Base-by-base conservation (phyloP, 1,140 invertebrate genomes). In the Harpegnathos saltator region DNA sequence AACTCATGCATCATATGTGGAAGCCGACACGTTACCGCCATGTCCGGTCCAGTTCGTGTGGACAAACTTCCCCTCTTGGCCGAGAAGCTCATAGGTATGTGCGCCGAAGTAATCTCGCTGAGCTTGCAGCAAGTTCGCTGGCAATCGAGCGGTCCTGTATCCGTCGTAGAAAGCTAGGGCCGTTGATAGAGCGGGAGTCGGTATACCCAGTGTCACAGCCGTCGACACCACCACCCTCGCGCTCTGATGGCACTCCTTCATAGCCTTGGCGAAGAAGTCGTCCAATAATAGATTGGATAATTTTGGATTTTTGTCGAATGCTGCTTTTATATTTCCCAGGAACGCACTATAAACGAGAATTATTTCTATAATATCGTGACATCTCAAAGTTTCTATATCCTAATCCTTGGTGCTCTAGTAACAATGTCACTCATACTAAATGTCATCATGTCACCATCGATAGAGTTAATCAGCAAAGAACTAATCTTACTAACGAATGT, bases 21-120 rank as follows among this genome's bases (percentile, higher is more conserved):
- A 97, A 12, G 99, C 98, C 0, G 99, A 99, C 0, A 99, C 98
- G 90, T 98, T 98, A 81, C 99, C 99, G 56, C 99, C 99, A 88
- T 98, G 97, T 17, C 99, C 99, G 12, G 99, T 99, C 99, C 99
- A 99, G 93, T 99, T 99, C 59, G 99, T 99, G 92, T 99, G 99
- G 1, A 98, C 95, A 94, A 97, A 99, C 85, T 96, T 96, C 26
- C 99, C 99, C 62, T 99, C 99, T 75, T 97, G 94, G 11, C 95
- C 95, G 3, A 99, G 92, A 59, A 99, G 93, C 93, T 99, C 99
- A 90, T 99, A 99, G 0, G 99, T 99, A 93, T 99, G 99, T 0
- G 99, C 99, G 0, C 99, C 99, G 93, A 99, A 99, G 92, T 99
- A 99, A 94, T 99, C 99, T 58, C 99, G 95, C 94, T 99, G 99